Evolutionary conservation across 2,797 vertebrate species (phyloP).

Genomic region (Lithobates pipiens): DNA sequence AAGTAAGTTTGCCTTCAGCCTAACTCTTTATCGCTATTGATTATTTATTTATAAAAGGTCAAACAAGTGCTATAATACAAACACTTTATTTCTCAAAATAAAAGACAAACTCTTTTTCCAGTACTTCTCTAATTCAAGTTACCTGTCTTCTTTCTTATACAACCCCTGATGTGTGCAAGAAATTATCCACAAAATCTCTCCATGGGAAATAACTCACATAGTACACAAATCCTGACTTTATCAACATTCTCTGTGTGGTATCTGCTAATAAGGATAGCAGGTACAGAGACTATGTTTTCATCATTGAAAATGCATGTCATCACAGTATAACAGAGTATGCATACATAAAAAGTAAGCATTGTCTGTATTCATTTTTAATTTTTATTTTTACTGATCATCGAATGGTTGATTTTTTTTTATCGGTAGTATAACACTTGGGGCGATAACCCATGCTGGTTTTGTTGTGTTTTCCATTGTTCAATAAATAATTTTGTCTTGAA

Average conservation of each 20-base stretch:
- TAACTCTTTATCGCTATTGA: not conserved
- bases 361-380: not conserved
- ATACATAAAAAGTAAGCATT: not conserved
- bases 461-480: not conserved
- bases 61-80: not conserved
- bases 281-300: constrained; percentile 16
- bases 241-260: constrained; percentile 46
- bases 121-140: constrained; percentile 7
- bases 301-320: constrained; percentile 6
- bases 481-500: too few species aligned
- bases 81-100: not conserved
- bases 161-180: constrained; percentile 35
- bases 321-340: not conserved
- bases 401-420: not conserved
- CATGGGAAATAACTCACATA: constrained; percentile 21
- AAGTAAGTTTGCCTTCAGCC: not conserved
- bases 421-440: not conserved
- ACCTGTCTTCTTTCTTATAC: constrained; percentile 22
- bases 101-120: not conserved
- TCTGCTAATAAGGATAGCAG: constrained; percentile 34
- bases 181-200: constrained; percentile 47
- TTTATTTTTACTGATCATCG: not conserved
- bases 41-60: not conserved
- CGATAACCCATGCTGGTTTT: not conserved
- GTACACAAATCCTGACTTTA: constrained; percentile 37